Evolutionary conservation across 2,797 vertebrate genomes (phyloP), one percentile per base, ranked within the genome.

Genomic region (Gymnoscopelus braueri): DNA sequence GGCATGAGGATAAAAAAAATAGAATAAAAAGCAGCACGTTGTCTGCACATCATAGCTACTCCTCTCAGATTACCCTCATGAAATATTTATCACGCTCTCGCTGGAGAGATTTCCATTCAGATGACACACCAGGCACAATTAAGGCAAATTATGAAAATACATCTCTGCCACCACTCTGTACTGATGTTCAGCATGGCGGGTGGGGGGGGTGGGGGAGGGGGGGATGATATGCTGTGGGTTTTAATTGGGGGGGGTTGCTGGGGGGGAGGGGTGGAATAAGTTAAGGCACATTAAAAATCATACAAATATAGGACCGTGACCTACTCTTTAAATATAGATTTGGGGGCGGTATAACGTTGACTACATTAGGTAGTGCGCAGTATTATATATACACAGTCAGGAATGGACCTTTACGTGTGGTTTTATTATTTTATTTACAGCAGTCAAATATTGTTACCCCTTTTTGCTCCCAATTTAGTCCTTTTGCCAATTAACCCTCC

Each of bases 91-190:
- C 73, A 73, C 66, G 8, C 79, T 77, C 81, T 87, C 77, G 63
- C 90, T 80, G 81, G 87, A 87, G 83, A 91, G 84, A 88, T 89
- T 88, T 90, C 85, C 81, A 85, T 89, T 88, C 89, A 88, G 87
- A 88, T 90, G 84, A 87, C 84, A 87, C 85, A 89, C 85, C 80
- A 88, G 87, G 77, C 88, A 84, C 90, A 91, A 93, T 93, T 92
- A 93, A 89, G 74, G 77, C 88, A 91, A 92, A 93, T 93, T 90
- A 93, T 91, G 87, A 92, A 91, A 91, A 92, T 90, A 82, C 84
- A 89, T 90, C 85, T 88, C 81, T 73, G 69, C 80, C 79, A 82
- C 74, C 75, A 84, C 80, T 74, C 77, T 69, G 39, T 44, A 62
- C 77, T 49, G 73, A 81, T 78, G 74, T 82, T 87, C 65, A 15